Evolutionary conservation across 2,888 invertebrate species (phyloP), one percentile per base, ranked within the genome.

Genomic region (Oscheius onirici): DNA sequence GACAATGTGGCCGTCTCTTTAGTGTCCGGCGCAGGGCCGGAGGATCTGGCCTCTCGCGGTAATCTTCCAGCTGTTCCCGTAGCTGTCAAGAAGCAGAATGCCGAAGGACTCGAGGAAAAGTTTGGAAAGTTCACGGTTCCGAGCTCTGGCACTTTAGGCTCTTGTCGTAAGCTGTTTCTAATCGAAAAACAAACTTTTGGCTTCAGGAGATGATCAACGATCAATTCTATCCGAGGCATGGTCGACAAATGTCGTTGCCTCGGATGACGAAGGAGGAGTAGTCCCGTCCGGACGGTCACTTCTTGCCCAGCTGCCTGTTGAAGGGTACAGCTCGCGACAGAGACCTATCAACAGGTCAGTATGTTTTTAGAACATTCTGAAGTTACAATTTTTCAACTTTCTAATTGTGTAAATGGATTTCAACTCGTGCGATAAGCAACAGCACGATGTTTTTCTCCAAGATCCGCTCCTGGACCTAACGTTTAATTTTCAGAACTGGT

Each of bases 121-220:
- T 97, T 97, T 90, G 96, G 97, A 88, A 96, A 97, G 89, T 97
- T 97, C 89, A 96, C 96, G 88, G 94, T 97, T 43, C 95, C 93
- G 91, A 91, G 69, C 86, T 15, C 69, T 24, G 67, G 49, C 10
- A 60, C 58, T 0, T 34, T 61, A 13, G 34, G 63, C 6, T 34
- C 71, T 22, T 73, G 73, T 57, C 54, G 73, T 74, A 34, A 60
- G 74, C 41, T 22, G 28, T 43, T 1, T 13, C 24, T 61, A n/a
- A 13, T n/a, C n/a, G n/a, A n/a, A n/a, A n/a, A n/a, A n/a, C n/a
- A n/a, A n/a, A n/a, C n/a, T n/a, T n/a, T n/a, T n/a, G n/a, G 20
- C 1, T 91, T 34, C 34, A 89, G 94, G 93, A 1, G 97, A 97
- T 88, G 97, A 97, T 89, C 95, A 95, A 0, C 93, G 95, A 83